phyloP scores from a whole-genome alignment of 2,797 vertebrate species.

The Ispidina lecontei region DNA sequence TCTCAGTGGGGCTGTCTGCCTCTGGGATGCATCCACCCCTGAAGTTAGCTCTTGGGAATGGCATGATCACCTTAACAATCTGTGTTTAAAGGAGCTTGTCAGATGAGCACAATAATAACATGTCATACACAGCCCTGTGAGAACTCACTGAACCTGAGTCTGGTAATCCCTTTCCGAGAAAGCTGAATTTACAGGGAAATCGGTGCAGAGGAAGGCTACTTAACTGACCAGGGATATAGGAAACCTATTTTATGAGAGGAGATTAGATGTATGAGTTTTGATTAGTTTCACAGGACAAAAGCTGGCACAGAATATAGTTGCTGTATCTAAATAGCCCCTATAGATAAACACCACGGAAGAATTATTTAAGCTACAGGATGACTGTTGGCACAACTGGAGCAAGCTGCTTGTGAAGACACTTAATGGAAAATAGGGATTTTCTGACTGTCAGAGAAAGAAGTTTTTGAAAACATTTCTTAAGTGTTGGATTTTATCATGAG shows the following conservation, averaged over 20 bases:
- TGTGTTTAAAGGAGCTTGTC: background rate
- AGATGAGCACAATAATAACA: background rate
- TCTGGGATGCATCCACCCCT: background rate
- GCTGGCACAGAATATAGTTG: background rate
- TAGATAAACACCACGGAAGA: background rate
- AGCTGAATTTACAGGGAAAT: background rate
- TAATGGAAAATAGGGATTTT: background rate
- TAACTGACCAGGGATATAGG: background rate
- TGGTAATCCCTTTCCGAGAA: background rate
- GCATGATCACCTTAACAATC: background rate
- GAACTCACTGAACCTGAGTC: background rate
- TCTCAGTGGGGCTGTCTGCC: background rate
- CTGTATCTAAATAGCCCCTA: background rate
- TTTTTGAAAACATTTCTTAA: background rate
- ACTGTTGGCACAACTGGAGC: background rate
- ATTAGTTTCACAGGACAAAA: background rate
- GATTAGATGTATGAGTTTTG: background rate
- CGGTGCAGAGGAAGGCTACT: background rate
- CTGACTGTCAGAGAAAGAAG: background rate
- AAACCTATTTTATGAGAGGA: background rate
- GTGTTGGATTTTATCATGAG: background rate
- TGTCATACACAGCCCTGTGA: accelerated
- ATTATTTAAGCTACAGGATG: background rate
- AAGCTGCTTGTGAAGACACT: background rate
- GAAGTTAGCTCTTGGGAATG: background rate